Evolutionary conservation across 2,113 vertebrate species (phyloP).

Genomic region (Trogon surrucura): DNA sequence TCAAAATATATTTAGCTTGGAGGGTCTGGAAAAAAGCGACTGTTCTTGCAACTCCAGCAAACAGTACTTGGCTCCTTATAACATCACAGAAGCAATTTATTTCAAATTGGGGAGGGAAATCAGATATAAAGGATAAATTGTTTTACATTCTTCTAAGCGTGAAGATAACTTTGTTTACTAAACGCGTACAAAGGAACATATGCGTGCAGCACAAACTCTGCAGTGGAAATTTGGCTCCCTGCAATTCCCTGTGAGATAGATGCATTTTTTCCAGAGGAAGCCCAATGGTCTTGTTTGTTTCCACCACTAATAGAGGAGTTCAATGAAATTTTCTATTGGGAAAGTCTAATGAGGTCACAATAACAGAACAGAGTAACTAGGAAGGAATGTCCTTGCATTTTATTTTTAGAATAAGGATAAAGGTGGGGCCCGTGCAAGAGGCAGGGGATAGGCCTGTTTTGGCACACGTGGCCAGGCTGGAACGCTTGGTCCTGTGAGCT

Average conservation of each 20-base stretch:
- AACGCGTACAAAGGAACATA: not conserved
- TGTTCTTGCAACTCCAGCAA: not conserved
- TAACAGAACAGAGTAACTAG: conserved; percentile 36
- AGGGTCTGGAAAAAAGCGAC: not conserved
- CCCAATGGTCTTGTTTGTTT: conserved; percentile 41
- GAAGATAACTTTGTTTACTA: conserved; percentile 45
- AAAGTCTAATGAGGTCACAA: conserved; percentile 59
- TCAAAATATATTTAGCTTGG: not conserved
- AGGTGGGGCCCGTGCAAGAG: conserved; percentile 45
- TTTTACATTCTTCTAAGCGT: not conserved
- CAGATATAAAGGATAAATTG: not conserved
- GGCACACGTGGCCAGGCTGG: not conserved
- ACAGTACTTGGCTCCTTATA: not conserved
- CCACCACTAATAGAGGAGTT: not conserved
- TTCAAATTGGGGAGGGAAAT: not conserved
- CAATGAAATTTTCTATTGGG: conserved; percentile 46
- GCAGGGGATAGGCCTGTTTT: conserved; percentile 19
- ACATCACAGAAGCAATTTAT: not conserved
- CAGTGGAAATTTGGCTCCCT: conserved; percentile 37
- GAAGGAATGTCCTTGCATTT: conserved; percentile 47
- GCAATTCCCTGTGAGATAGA: conserved; percentile 12
- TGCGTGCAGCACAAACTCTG: not conserved
- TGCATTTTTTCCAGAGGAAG: conserved; percentile 59
- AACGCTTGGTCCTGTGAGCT: not conserved
- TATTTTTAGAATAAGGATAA: conserved; percentile 62